Evolutionary conservation across 35 echinoderm and acorn worm genomes (phyloP).

Genomic region (Stichopus chloronotus): DNA sequence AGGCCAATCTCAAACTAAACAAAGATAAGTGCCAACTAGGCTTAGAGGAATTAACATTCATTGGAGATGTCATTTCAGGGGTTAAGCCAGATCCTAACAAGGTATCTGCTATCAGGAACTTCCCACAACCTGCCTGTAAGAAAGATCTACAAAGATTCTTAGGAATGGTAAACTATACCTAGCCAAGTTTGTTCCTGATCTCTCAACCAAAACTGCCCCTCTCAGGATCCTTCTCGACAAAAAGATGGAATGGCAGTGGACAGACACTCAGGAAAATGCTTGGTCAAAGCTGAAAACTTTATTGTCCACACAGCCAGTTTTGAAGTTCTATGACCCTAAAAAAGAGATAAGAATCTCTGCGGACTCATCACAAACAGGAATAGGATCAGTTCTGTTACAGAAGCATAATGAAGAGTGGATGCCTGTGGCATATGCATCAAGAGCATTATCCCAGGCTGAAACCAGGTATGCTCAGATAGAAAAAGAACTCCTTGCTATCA

Average conservation of each 20-base stretch:
- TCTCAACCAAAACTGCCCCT: conserved; percentile 11
- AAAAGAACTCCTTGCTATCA: conserved; percentile 4
- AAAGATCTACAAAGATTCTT: conserved; percentile 36
- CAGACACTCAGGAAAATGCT: neutral
- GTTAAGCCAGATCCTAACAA: conserved; percentile 45
- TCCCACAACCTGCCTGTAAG: conserved; percentile 16
- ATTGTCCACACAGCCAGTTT: no score
- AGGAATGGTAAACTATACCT: conserved; percentile 45
- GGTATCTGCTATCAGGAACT: conserved; percentile 40
- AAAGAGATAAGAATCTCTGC: no score
- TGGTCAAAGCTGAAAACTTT: neutral
- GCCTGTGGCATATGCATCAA: conserved; percentile 44
- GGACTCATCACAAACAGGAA: conserved; percentile 29
- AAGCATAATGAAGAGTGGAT: neutral
- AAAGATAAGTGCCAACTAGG: conserved; percentile 59
- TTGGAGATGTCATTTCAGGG: conserved; percentile 47
- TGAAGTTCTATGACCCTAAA: no score
- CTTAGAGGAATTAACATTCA: conserved; percentile 43
- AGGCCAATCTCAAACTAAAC: conserved; percentile 56
- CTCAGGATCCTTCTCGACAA: neutral
- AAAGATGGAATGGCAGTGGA: conserved; percentile 26
- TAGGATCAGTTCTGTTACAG: conserved; percentile 55
- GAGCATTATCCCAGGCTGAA: conserved; percentile 29
- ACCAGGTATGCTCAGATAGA: conserved; percentile 42
- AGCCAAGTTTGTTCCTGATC: conserved; percentile 45